phyloP scores from a whole-genome alignment of 2,113 vertebrate genomes.

The Chinchilla lanigera region DNA sequence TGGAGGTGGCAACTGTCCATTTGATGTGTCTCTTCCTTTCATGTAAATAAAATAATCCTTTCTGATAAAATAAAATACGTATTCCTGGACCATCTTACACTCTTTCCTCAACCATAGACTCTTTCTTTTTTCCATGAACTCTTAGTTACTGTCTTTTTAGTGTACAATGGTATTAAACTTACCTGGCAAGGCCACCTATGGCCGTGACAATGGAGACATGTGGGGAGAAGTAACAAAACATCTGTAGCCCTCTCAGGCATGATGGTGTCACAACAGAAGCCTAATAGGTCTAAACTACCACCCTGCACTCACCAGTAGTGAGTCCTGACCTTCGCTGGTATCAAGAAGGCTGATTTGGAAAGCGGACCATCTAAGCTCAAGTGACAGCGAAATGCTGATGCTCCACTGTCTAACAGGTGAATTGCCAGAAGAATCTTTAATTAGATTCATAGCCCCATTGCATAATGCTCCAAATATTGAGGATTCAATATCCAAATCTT shows the following conservation, averaged over 20 bases:
- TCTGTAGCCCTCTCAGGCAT: neutral
- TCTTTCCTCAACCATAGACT: neutral
- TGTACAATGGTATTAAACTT: neutral
- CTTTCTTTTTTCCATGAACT: neutral
- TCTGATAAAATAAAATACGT: conserved; percentile 7
- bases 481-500: neutral
- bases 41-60: neutral
- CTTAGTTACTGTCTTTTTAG: neutral
- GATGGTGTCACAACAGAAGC: neutral
- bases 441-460: neutral
- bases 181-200: neutral
- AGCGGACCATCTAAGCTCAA: too few relatives aligned
- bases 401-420: neutral
- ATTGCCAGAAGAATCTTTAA: neutral
- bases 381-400: neutral
- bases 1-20: neutral
- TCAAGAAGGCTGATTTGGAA: neutral
- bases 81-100: neutral
- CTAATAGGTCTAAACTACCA: neutral
- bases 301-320: neutral
- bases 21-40: neutral
- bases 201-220: neutral
- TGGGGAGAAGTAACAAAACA: neutral
- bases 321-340: neutral
- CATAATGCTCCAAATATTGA: neutral